Base-by-base conservation (phyloP, 1,140 invertebrate species). In the Cataglyphis hispanica region DNA sequence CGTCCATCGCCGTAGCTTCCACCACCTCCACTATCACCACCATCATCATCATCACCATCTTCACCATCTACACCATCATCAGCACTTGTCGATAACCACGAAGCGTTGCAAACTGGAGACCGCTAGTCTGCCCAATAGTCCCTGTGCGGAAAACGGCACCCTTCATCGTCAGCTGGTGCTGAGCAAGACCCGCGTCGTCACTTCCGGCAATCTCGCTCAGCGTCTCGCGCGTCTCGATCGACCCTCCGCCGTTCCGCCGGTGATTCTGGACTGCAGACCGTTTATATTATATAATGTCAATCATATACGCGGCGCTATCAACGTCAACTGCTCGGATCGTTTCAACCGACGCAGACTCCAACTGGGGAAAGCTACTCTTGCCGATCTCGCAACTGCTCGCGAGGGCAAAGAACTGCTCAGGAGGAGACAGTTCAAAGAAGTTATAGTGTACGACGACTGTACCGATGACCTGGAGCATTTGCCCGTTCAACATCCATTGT, bases 261-360 rank as follows among this genome's bases (percentile, higher is more conserved):
- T 97, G 2, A 87, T 98, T 0, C 90, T 98, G 27, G 97, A 98
- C 91, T 97, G 97, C 91, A 95, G 97, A 40, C 96, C 97, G 0
- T 97, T 98, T 89, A 96, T 97, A 31, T 95, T 96, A 27, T 98
- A 97, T 94, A 97, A 97, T 91, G 95, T 96, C 40, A 96, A 96
- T 87, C 97, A 98, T 92, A 96, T 98, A 53, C 94, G 95, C 34
- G 97, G 97, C 19, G 96, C 97, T 22, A 96, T 98, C 78, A 98
- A 98, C 94, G 95, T 98, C 27, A 97, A 97, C 93, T 97, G 97
- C 91, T 96, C 96, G 2, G 97, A 98, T 92, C 94, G 97, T 50
- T 97, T 97, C 92, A 97, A 97, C 90, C 95, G 97, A 56, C 95
- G 96, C 86, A 93, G 97, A 27, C 94, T 98, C 76, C 97, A 97